Evolutionary conservation across 2,797 vertebrate species (phyloP).

Genomic region (Onychomys torridus): DNA sequence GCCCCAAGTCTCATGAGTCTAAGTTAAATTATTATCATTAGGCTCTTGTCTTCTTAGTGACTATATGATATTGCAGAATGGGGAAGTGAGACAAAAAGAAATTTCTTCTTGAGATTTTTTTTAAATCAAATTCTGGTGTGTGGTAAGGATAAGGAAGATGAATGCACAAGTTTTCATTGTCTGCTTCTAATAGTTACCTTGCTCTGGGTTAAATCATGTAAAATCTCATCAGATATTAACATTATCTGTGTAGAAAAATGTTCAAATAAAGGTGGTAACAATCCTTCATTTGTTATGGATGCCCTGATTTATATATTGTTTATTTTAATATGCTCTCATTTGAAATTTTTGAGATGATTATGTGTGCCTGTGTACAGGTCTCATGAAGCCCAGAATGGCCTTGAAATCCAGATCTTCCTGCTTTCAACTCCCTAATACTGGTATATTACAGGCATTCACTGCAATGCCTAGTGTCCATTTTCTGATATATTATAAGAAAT

Average conservation of each 20-base stretch:
- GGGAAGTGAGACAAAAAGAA: neutral
- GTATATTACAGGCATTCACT: neutral
- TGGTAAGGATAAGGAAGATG: neutral
- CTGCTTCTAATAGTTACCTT: neutral
- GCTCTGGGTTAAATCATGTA: neutral
- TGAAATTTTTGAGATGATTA: neutral
- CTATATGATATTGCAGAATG: neutral
- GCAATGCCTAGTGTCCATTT: neutral
- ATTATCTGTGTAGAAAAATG: conserved; percentile 41
- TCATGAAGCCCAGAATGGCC: neutral
- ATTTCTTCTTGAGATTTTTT: neutral
- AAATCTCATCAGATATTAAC: conserved; percentile 25
- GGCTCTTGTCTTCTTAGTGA: neutral
- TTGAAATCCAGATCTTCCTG: neutral
- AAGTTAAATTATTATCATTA: neutral
- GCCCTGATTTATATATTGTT: conserved; percentile 21
- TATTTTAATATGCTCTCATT: neutral
- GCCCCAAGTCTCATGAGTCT: conserved; percentile 20
- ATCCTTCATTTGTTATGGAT: conserved; percentile 23
- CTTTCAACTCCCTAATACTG: neutral
- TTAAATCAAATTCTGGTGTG: neutral
- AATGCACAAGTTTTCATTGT: neutral
- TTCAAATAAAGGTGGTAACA: neutral
- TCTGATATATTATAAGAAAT: conserved; percentile 36
- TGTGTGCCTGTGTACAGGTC: neutral